Conservation (phyloP, 2,888 invertebrate genomes). For the Molorchus minor region DNA sequence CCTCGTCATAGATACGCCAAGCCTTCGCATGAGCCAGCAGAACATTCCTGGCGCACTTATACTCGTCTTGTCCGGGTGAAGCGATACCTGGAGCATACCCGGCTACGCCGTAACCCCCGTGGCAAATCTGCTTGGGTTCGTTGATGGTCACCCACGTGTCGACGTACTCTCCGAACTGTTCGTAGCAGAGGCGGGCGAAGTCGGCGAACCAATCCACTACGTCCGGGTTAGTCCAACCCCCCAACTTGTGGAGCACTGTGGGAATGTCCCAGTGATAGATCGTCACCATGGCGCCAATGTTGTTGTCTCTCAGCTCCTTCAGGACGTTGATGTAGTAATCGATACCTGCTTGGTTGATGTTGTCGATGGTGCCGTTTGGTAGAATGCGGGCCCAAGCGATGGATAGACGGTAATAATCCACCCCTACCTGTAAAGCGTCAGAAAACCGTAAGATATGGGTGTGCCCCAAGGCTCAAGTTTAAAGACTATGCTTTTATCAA, state of each 20-base stretch:
- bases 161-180: slow-evolving; percentile 48
- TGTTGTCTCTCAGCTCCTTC: slow-evolving; percentile 61
- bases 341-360: slow-evolving; percentile 64
- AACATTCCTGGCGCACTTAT: slow-evolving; percentile 71
- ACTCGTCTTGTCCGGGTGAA: slow-evolving; percentile 66
- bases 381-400: slow-evolving; percentile 58
- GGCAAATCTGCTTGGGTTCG: slow-evolving; percentile 60
- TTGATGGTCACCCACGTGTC: slow-evolving; percentile 66
- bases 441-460: no score
- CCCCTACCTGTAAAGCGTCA: no score
- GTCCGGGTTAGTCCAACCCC: slow-evolving; percentile 65
- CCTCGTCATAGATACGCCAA: slow-evolving; percentile 71
- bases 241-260: slow-evolving; percentile 60
- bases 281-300: slow-evolving; percentile 67
- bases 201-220: slow-evolving; percentile 67
- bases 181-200: slow-evolving; percentile 63
- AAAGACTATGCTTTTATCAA: no score
- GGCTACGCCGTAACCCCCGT: slow-evolving; percentile 50
- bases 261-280: slow-evolving; percentile 68
- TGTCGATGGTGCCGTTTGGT: slow-evolving; percentile 66
- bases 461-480: no score
- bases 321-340: slow-evolving; percentile 39
- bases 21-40: slow-evolving; percentile 74
- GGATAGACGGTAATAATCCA: slow-evolving; percentile 63
- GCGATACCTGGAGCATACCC: slow-evolving; percentile 54